phyloP scores from a whole-genome alignment of 2,888 invertebrate species.

The Drosophila atroscutellata region DNA sequence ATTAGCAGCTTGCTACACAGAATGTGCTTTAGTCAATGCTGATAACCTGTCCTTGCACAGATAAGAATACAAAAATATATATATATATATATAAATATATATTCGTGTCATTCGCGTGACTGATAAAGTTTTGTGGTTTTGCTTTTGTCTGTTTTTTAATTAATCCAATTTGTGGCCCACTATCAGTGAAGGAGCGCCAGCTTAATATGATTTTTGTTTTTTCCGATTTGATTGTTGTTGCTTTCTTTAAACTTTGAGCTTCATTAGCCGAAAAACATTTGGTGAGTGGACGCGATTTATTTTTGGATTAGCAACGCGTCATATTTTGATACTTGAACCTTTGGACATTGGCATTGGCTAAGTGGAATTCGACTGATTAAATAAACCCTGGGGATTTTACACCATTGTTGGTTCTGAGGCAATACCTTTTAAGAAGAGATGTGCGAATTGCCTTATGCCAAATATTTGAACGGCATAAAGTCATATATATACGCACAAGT shows the following conservation, averaged over 20 bases:
- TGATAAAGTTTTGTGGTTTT: slow-evolving; percentile 55
- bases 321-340: slow-evolving; percentile 33
- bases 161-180: slow-evolving; percentile 51
- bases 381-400: slow-evolving; percentile 7
- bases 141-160: slow-evolving; percentile 52
- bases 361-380: slow-evolving; percentile 37
- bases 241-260: slow-evolving; percentile 18
- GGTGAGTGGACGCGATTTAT: slow-evolving; percentile 37
- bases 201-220: slow-evolving; percentile 8
- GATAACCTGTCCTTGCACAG: slow-evolving; percentile 52
- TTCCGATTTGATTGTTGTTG: not conserved
- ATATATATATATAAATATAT: not conserved
- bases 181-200: slow-evolving; percentile 28
- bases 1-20: slow-evolving; percentile 1
- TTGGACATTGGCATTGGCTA: slow-evolving; percentile 39
- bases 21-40: slow-evolving; percentile 15
- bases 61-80: slow-evolving; percentile 23
- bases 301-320: slow-evolving; percentile 42
- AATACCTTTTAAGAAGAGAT: slow-evolving; percentile 8
- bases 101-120: slow-evolving; percentile 43
- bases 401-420: slow-evolving; percentile 7
- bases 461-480: slow-evolving; percentile 41
- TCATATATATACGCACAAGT: not conserved
- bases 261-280: slow-evolving; percentile 26
- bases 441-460: slow-evolving; percentile 7